Evolutionary conservation across 2,113 vertebrate species (phyloP).

Genomic region (Marmota flaviventris): DNA sequence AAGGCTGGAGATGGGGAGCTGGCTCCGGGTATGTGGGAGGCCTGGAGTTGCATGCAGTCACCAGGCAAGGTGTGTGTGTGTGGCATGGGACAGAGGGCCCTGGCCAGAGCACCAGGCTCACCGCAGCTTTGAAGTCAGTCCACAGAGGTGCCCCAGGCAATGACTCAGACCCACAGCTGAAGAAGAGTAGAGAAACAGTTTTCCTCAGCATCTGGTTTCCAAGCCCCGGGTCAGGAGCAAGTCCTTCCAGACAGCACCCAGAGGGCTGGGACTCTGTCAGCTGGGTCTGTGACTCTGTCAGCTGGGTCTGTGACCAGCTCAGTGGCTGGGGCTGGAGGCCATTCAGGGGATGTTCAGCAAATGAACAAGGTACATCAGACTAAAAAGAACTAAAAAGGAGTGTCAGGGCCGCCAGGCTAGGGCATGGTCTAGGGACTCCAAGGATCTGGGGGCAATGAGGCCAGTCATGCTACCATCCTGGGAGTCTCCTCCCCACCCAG

Average conservation of each 20-base stretch:
- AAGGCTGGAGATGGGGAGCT: neutral
- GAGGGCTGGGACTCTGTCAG: neutral
- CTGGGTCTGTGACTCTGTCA: neutral
- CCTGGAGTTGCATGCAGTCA: neutral
- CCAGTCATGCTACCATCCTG: neutral
- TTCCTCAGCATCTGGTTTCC: neutral
- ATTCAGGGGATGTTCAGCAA: accelerated
- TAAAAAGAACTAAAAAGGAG: neutral
- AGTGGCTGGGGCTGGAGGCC: neutral
- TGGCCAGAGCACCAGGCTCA: neutral
- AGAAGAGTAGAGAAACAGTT: neutral
- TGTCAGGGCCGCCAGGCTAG: neutral
- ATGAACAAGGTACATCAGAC: neutral
- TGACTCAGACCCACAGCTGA: neutral
- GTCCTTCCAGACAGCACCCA: neutral
- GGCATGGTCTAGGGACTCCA: too few relatives aligned
- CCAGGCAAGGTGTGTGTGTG: neutral
- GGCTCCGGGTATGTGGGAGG: neutral
- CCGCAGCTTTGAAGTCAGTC: neutral
- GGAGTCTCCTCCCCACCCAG: neutral
- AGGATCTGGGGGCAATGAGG: neutral
- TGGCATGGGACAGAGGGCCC: neutral
- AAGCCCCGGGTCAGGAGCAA: neutral
- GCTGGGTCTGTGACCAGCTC: neutral
- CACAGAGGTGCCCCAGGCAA: neutral